Percentiles rank a stretch among this genome's conserved stretches.
Conservation (phyloP, 2,888 invertebrate genomes). For the Byasa hedistus region DNA sequence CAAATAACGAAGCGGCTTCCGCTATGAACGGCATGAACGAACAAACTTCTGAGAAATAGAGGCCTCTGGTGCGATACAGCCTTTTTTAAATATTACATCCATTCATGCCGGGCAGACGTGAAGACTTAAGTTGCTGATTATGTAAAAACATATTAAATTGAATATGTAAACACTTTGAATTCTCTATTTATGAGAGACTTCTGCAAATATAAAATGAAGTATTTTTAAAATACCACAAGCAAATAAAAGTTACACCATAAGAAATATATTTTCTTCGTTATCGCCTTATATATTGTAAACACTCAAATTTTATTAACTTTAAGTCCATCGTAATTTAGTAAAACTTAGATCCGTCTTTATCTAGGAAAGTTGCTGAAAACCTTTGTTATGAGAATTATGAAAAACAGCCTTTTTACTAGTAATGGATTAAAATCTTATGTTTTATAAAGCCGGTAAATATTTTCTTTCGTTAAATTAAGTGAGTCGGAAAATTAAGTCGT, state of each 20-base stretch:
- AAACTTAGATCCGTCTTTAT: not conserved
- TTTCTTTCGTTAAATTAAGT: too few relatives aligned
- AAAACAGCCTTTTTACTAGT: not conserved
- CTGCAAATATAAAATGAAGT: too few relatives aligned
- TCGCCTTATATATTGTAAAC: too few relatives aligned
- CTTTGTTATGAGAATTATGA: not conserved
- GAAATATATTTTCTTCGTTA: too few relatives aligned
- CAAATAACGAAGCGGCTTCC: conserved; percentile 26
- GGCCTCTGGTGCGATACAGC: conserved; percentile 4
- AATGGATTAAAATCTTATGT: not conserved
- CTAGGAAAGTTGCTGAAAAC: not conserved
- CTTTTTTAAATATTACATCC: conserved; percentile 12
- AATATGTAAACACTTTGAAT: not conserved
- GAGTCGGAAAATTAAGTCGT: not conserved
- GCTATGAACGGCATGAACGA: conserved; percentile 13
- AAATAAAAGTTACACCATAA: too few relatives aligned
- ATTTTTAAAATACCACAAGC: too few relatives aligned
- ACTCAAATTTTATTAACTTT: not conserved
- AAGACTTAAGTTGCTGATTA: not conserved
- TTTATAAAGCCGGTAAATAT: too few relatives aligned
- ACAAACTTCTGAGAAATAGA: conserved; percentile 20
- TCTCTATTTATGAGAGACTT: not conserved
- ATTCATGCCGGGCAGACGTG: not conserved
- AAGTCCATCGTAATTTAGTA: not conserved
- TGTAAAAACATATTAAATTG: not conserved